Evolutionary conservation across 2,113 vertebrate genomes (phyloP).

Genomic region (Dasyurus viverrinus): DNA sequence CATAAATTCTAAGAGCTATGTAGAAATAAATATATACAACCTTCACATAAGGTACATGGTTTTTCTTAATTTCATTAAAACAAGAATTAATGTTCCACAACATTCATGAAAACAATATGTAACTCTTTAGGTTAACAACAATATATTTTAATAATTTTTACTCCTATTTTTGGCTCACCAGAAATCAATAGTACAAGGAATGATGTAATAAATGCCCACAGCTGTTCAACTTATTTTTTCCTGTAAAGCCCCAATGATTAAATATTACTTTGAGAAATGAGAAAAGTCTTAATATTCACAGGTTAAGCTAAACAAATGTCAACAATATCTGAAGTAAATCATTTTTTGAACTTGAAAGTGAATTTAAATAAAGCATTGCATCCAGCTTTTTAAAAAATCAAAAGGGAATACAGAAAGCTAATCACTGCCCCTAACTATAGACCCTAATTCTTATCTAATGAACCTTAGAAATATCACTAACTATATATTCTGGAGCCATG

Average conservation of each 20-base stretch:
- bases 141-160: background rate
- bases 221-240: background rate
- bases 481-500: conserved; percentile 66
- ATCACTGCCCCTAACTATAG: conserved; percentile 10
- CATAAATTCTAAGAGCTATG: background rate
- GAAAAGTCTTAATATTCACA: conserved; percentile 10
- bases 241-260: background rate
- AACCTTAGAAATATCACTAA: conserved; percentile 69
- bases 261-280: background rate
- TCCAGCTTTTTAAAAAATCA: background rate
- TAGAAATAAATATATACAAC: background rate
- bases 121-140: background rate
- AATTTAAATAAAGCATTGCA: conserved; percentile 23
- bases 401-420: conserved; percentile 30
- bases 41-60: background rate
- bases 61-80: background rate
- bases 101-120: background rate
- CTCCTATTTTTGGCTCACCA: background rate
- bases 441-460: conserved; percentile 47
- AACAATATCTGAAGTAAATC: conserved; percentile 3
- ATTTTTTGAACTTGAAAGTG: conserved; percentile 19
- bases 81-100: background rate
- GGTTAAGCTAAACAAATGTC: conserved; percentile 11
- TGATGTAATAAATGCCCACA: conserved; percentile 14
- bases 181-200: background rate